Evolutionary conservation across 2,797 vertebrate species (phyloP), one percentile per base, ranked within the genome.

Genomic region (Lophius americanus): DNA sequence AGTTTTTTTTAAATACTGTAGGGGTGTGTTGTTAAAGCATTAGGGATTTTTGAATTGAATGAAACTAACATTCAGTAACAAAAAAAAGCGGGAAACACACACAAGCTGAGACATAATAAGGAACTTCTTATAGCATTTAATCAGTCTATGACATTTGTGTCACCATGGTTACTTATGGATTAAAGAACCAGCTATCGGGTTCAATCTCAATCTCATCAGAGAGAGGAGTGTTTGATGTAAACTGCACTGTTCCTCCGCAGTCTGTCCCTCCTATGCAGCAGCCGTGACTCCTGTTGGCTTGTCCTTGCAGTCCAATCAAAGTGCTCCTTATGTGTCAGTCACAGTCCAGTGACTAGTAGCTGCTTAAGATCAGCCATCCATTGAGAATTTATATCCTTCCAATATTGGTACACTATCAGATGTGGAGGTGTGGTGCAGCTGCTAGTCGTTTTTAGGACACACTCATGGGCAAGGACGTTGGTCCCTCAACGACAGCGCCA

Each of bases 261-360:
- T 42, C 42, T 37, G 43, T 57, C 52, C n/a, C 52, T 70, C 39
- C 44, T n/a, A 9, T 44, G 38, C 4, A 42, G 43, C n/a, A 14
- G 51, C 13, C 38, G 9, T 5, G 23, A 14, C 73, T 81, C 56
- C 55, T 55, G 51, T 48, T 38, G 43, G 38, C 61, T 37, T 80
- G 83, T 86, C 87, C 82, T 90, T 89, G 81, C 58, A 11, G 59
- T 84, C 65, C 78, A 79, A 79, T 90, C 82, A 87, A 72, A 73
- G 38, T 2, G 65, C 72, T 75, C 78, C 68, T 76, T 73, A 55
- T 58, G 51, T 77, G 78, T 83, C 78, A 47, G 67, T 82, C 84
- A 78, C 64, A 78, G 76, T 61, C 64, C 66, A 33, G 33, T 79
- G 86, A 88, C 66, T 56, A 68, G 86, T 78, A n/a, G 68, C 73